Conservation (phyloP, 2,113 vertebrate species). For the Dicrurus megarhynchus region DNA sequence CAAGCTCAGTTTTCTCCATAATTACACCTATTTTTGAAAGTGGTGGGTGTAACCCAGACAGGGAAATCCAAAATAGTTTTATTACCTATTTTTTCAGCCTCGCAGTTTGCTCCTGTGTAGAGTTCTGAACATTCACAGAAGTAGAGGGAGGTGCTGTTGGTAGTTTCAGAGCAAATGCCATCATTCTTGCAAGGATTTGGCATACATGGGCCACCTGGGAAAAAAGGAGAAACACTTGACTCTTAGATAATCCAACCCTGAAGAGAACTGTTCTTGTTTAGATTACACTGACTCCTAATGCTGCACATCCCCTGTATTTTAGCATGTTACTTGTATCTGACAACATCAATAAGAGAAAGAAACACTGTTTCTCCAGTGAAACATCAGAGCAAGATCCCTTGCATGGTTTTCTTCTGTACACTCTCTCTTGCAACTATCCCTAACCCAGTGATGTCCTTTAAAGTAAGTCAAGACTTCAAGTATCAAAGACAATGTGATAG, state of each 20-base stretch:
- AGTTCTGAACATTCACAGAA: conserved; percentile 50
- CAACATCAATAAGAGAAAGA: not conserved
- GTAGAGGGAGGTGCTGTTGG: not conserved
- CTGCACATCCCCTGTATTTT: not conserved
- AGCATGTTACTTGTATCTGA: not conserved
- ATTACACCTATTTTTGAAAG: not conserved
- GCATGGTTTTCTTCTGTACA: not conserved
- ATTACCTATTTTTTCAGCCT: conserved; percentile 36
- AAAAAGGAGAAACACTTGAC: not conserved
- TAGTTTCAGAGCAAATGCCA: conserved; percentile 43
- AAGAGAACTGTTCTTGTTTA: not conserved
- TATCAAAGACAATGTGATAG: not conserved
- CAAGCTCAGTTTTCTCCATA: not conserved
- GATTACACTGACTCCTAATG: not conserved
- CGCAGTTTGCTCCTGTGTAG: conserved; percentile 21
- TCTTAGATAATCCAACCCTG: not conserved
- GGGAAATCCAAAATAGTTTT: not conserved
- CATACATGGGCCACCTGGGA: conserved; percentile 61
- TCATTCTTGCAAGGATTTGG: conserved; percentile 61
- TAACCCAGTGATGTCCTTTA: not conserved
- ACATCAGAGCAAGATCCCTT: not conserved
- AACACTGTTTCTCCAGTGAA: not conserved
- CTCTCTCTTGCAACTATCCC: not conserved
- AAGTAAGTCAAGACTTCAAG: not conserved
- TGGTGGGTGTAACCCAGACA: not conserved